Evolutionary conservation across 2,113 vertebrate genomes (phyloP), one percentile per base, ranked within the genome.

Genomic region (Toxostoma redivivum): DNA sequence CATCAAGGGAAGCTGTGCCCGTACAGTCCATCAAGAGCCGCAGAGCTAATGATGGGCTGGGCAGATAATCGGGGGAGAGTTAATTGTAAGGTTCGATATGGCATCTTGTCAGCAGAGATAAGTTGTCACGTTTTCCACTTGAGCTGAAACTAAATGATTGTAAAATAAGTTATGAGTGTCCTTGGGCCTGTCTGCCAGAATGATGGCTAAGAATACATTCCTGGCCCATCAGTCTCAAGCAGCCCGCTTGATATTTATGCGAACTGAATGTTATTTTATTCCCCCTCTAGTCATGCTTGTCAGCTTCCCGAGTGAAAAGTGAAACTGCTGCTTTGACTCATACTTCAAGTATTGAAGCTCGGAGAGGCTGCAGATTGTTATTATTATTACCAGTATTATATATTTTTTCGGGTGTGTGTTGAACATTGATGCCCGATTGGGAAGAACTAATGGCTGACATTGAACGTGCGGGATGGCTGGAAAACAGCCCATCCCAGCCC

Each of bases 71-170:
- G 95, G 95, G 97, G 97, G 98, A 97, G 97, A 98, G 98, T 99
- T 99, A 99, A 99, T 99, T 99, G 98, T 98, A 97, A 98, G 98
- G 98, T 98, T 98, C 97, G 98, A 98, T 98, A 98, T 97, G 98
- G 98, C 98, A 97, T 99, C 98, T 98, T 99, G 99, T 99, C 99
- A 99, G 98, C 98, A 98, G 98, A 99, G 99, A 99, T 99, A 99
- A 99, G 99, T 99, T 99, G 99, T 99, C 99, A 99, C 98, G 98
- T 99, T 99, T 99, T 99, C 99, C 99, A 99, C 98, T 99, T 99
- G 99, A 99, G 98, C 99, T 99, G 99, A 99, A 99, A 99, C 99
- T 99, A 99, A 99, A 99, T 98, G 99, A 99, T 99, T 99, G 99
- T 99, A 99, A 99, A 99, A 99, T 99, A 99, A 99, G 99, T 99